These are phyloP conservation scores for Hydrotaea cyrtoneurina DNA, from an alignment of 2,888 invertebrate genomes.

Conservation along the genomic window DNA sequence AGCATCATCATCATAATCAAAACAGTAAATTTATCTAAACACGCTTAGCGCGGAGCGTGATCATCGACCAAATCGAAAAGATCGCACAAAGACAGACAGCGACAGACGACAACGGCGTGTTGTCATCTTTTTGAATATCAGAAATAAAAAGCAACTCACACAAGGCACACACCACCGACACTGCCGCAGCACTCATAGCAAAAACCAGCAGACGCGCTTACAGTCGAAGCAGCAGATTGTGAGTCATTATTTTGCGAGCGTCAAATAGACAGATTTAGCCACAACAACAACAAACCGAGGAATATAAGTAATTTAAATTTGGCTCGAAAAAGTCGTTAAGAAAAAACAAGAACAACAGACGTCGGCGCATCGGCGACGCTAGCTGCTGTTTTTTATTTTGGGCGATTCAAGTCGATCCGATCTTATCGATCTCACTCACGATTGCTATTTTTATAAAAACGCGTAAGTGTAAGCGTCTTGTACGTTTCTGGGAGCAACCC, in stretches of 20 bases:
- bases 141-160: neutral
- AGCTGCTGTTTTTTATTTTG: neutral
- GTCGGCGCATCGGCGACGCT: neutral
- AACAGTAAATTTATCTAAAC: neutral
- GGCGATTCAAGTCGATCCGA: neutral
- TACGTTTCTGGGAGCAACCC: slow-evolving; percentile 4
- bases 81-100: neutral
- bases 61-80: slow-evolving; percentile 19
- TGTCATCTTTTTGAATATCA: slow-evolving; percentile 10
- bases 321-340: slow-evolving; percentile 25
- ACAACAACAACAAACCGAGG: neutral
- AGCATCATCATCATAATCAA: neutral
- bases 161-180: neutral
- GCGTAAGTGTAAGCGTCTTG: slow-evolving; percentile 1
- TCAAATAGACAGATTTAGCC: neutral
- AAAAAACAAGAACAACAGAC: neutral
- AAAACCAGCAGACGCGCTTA: neutral
- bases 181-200: neutral
- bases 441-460: slow-evolving; percentile 19
- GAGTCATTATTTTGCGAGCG: slow-evolving; percentile 26
- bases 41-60: neutral
- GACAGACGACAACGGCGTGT: neutral
- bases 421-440: slow-evolving; percentile 6
- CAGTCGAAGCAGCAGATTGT: neutral
- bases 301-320: slow-evolving; percentile 20